phyloP scores from a whole-genome alignment of 2,888 invertebrate species.

The Drosophila pseudotalamancana region DNA sequence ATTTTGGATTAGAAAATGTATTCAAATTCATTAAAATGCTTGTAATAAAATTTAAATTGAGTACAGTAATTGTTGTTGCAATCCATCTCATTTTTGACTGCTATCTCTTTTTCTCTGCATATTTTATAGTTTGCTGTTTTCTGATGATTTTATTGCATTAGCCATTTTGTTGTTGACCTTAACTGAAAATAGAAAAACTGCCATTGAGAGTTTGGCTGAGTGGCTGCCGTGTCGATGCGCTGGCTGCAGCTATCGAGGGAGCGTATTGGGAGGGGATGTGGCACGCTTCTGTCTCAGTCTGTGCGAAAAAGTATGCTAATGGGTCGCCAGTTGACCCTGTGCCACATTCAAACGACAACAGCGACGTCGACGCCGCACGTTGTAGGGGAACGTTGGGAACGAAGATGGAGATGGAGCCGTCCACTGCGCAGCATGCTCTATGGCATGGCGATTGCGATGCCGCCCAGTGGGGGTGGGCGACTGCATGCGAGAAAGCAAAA shows the following conservation, averaged over 20 bases:
- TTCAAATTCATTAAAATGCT: neutral
- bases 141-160: slow-evolving; percentile 45
- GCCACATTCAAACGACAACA: slow-evolving; percentile 66
- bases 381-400: neutral
- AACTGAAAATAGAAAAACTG: slow-evolving; percentile 75
- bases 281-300: slow-evolving; percentile 11
- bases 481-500: neutral
- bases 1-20: neutral
- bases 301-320: slow-evolving; percentile 81
- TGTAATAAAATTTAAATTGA: neutral
- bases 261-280: neutral
- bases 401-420: neutral
- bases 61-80: neutral
- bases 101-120: slow-evolving; percentile 12
- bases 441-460: slow-evolving; percentile 52
- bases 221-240: slow-evolving; percentile 33
- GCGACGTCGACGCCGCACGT: slow-evolving; percentile 21
- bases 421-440: slow-evolving; percentile 53
- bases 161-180: slow-evolving; percentile 76
- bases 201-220: slow-evolving; percentile 70
- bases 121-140: slow-evolving; percentile 6
- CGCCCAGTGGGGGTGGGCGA: too few relatives aligned
- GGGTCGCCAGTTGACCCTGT: slow-evolving; percentile 83
- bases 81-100: neutral
- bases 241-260: neutral